Conservation (phyloP, 1,140 invertebrate species). For the Stenopsyche tienmushanensis region DNA sequence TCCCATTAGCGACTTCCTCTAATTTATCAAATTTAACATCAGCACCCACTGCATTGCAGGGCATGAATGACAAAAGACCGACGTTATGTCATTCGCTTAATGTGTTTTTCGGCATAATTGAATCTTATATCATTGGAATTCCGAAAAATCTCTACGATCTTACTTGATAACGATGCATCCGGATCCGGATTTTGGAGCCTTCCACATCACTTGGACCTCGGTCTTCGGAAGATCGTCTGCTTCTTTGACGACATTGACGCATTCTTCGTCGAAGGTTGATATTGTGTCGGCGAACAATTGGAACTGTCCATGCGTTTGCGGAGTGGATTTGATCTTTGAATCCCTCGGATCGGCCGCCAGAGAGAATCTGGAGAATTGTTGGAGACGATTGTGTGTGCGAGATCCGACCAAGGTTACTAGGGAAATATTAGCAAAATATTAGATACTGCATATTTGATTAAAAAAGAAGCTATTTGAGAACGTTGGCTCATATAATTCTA, state of each 20-base stretch:
- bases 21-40: neutral
- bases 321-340: constrained; percentile 48
- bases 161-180: constrained; percentile 83
- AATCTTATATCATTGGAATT: neutral
- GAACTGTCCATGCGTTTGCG: constrained; percentile 68
- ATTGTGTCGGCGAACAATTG: constrained; percentile 79
- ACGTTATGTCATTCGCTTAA: neutral
- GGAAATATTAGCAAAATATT: constrained; percentile 21
- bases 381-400: constrained; percentile 68
- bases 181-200: constrained; percentile 76
- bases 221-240: constrained; percentile 76
- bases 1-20: neutral
- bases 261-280: constrained; percentile 80
- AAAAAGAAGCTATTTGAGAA: too few relatives aligned
- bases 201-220: constrained; percentile 89
- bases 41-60: neutral
- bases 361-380: constrained; percentile 81
- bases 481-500: too few relatives aligned
- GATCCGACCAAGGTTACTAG: constrained; percentile 75
- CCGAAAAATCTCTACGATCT: too few relatives aligned
- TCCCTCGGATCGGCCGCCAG: constrained; percentile 71
- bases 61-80: too few relatives aligned
- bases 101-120: neutral
- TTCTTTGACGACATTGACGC: constrained; percentile 83
- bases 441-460: too few relatives aligned